phyloP scores from a whole-genome alignment of 2,888 invertebrate genomes.

The Ecliptopera silaceata region DNA sequence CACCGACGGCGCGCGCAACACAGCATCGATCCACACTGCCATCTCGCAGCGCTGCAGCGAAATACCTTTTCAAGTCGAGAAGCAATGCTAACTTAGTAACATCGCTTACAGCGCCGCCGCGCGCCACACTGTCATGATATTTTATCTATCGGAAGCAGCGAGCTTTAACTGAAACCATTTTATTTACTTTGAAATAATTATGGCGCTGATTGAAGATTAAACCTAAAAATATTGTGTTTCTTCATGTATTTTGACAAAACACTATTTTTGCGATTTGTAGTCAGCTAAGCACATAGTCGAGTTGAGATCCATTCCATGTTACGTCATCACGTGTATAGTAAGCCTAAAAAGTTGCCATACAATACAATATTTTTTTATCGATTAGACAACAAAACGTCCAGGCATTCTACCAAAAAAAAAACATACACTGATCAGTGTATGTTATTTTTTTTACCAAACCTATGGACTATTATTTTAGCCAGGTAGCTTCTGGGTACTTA shows the following conservation, averaged over 20 bases:
- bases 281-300: no score
- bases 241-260: no score
- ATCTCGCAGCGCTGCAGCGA: slow-evolving; percentile 65
- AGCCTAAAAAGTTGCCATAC: background rate
- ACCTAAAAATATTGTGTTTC: no score
- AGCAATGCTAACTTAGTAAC: slow-evolving; percentile 17
- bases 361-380: background rate
- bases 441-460: no score
- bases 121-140: background rate
- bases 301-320: background rate
- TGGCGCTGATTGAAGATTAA: background rate
- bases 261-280: background rate
- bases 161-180: background rate
- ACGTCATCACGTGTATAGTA: background rate
- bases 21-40: slow-evolving; percentile 67
- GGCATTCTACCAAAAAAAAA: background rate
- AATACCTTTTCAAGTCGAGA: slow-evolving; percentile 43
- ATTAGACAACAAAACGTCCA: background rate
- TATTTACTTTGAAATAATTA: background rate
- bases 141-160: background rate
- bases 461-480: no score
- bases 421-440: no score
- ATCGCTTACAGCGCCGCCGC: slow-evolving; percentile 15
- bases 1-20: slow-evolving; percentile 73
- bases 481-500: no score